A percentile compares a stretch with the other conserved stretches of the same genome.
These are phyloP conservation scores for Drosophila meridionalis DNA, from an alignment of 2,888 invertebrate species.

Conservation along the genomic window DNA sequence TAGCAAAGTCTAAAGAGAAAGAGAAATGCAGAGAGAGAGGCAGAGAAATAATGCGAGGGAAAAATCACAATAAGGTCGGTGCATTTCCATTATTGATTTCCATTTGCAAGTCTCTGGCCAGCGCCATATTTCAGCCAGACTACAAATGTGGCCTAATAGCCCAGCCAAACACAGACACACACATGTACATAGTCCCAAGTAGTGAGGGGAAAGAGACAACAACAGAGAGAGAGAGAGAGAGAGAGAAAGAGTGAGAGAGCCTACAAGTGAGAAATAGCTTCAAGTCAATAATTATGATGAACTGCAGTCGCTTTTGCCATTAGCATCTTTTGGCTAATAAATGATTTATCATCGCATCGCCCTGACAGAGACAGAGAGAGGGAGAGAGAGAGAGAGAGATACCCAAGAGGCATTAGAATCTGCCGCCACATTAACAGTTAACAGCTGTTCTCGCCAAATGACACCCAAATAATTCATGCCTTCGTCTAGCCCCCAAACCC, in stretches of 20 bases:
- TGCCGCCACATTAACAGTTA: slow-evolving; percentile 30
- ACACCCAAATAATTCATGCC: slow-evolving; percentile 23
- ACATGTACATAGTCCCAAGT: slow-evolving; percentile 9
- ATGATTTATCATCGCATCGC: slow-evolving; percentile 40
- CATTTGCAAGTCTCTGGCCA: slow-evolving; percentile 54
- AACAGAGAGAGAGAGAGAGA: neutral
- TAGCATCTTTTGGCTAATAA: slow-evolving; percentile 44
- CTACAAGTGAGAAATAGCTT: neutral
- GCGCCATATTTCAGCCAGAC: slow-evolving; percentile 36
- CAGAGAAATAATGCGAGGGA: slow-evolving; percentile 1
- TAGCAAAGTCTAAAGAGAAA: slow-evolving; percentile 24
- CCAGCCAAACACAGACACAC: neutral
- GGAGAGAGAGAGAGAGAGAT: too few relatives aligned
- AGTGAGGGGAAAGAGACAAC: neutral
- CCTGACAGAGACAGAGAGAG: neutral
- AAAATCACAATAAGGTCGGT: slow-evolving; percentile 33
- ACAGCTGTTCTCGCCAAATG: slow-evolving; percentile 33
- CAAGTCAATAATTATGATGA: slow-evolving; percentile 15
- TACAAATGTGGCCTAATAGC: slow-evolving; percentile 26
- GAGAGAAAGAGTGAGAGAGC: neutral
- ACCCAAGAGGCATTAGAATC: neutral
- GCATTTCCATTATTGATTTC: slow-evolving; percentile 72
- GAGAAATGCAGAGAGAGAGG: neutral
- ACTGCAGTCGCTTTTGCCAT: slow-evolving; percentile 22
- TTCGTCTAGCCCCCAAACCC: too few relatives aligned